Percentiles rank a stretch among this genome's conserved stretches.
Evolutionary conservation across 2,797 vertebrate genomes (phyloP).

Genomic region (Synaphobranchus kaupii): DNA sequence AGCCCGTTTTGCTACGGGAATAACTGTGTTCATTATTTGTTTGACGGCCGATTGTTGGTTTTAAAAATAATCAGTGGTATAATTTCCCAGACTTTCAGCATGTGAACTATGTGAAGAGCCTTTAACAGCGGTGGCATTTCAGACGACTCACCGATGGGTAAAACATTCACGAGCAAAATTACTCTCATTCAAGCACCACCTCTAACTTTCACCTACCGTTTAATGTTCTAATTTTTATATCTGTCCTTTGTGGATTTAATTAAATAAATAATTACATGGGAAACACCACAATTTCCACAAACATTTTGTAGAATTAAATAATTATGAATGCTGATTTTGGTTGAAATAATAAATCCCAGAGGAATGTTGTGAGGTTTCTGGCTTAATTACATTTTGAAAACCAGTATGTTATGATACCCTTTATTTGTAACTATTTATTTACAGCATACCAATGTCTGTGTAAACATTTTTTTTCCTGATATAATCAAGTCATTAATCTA

Average conservation of each 20-base stretch:
- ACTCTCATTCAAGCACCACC: conserved; percentile 52
- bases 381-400: conserved; percentile 37
- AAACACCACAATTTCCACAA: conserved; percentile 57
- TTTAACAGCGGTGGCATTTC: conserved; percentile 48
- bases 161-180: conserved; percentile 48
- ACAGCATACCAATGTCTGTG: conserved; percentile 31
- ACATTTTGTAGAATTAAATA: conserved; percentile 73
- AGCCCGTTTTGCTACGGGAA: conserved; percentile 87
- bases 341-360: conserved; percentile 3
- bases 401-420: conserved; percentile 26
- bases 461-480: conserved; percentile 30
- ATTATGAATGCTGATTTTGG: conserved; percentile 80
- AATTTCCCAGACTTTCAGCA: conserved; percentile 53
- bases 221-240: conserved; percentile 50
- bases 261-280: conserved; percentile 66
- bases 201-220: conserved; percentile 43
- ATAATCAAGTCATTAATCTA: conserved; percentile 35
- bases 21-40: conserved; percentile 90
- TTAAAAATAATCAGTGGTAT: conserved; percentile 68
- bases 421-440: conserved; percentile 31
- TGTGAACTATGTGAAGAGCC: conserved; percentile 47
- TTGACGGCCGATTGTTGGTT: conserved; percentile 92
- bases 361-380: conserved; percentile 24
- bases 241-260: conserved; percentile 61
- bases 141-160: conserved; percentile 42